A percentile compares a stretch with the other conserved stretches of the same genome.
Conservation (phyloP, 2,888 invertebrate genomes). For the Hermaeophaga mercurialis region DNA sequence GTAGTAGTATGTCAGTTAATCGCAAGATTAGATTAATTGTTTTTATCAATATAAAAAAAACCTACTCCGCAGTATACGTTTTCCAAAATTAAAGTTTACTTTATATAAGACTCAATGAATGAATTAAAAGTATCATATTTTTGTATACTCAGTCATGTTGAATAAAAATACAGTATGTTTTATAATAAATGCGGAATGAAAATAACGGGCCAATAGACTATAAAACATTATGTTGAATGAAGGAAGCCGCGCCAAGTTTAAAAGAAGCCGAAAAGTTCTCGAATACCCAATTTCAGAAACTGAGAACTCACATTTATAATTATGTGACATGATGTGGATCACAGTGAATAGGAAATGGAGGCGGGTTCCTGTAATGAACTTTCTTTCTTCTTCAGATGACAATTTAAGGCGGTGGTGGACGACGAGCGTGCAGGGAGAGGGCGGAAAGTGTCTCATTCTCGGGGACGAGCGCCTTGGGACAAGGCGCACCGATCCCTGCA, state of each 20-base stretch:
- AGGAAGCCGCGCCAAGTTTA: conserved; percentile 5
- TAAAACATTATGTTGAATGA: conserved; percentile 21
- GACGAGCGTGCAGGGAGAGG: conserved; percentile 35
- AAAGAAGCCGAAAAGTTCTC: conserved; percentile 14
- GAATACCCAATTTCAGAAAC: conserved; percentile 13
- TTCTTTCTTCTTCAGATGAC: conserved; percentile 56
- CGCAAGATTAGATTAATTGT: too few species aligned
- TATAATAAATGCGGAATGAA: too few species aligned
- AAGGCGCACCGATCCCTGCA: conserved; percentile 37
- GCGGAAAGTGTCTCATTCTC: conserved; percentile 57
- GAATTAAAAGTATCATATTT: too few species aligned
- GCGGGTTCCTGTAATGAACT: conserved; percentile 47
- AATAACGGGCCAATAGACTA: too few species aligned
- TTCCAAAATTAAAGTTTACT: too few species aligned
- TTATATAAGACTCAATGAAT: too few species aligned
- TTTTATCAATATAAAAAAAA: too few species aligned
- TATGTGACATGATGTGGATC: conserved; percentile 27
- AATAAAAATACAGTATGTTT: too few species aligned
- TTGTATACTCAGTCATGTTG: too few species aligned
- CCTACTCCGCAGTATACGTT: too few species aligned
- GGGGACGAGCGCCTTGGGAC: conserved; percentile 56
- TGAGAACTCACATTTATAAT: conserved; percentile 27
- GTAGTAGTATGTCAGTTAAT: too few species aligned
- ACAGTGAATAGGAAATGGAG: conserved; percentile 28
- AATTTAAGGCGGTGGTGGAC: conserved; percentile 50